Conservation (phyloP, 2,888 invertebrate genomes). For the Amiota communis region DNA sequence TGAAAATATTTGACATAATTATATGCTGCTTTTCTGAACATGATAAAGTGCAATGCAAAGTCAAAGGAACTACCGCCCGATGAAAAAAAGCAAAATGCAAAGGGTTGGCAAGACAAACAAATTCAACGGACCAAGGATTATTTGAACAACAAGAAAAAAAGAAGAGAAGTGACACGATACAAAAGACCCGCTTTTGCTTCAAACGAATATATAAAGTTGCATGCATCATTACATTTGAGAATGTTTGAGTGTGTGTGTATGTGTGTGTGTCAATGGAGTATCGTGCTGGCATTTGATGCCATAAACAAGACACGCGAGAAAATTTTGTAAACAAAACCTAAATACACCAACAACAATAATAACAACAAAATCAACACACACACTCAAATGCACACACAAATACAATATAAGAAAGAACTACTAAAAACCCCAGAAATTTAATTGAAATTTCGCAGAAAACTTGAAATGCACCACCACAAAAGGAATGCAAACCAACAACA, state of each 20-base stretch:
- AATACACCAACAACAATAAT: not conserved
- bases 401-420: not conserved
- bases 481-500: not conserved
- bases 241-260: constrained; percentile 35
- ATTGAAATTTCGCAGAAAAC: constrained; percentile 31
- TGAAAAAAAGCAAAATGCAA: constrained; percentile 38
- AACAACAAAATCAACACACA: not conserved
- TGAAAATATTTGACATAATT: constrained; percentile 66
- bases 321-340: constrained; percentile 26
- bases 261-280: constrained; percentile 25
- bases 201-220: constrained; percentile 33
- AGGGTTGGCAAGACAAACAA: constrained; percentile 26
- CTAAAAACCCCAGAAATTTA: not conserved
- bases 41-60: constrained; percentile 51
- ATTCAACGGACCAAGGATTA: not conserved
- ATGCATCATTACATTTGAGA: constrained; percentile 38
- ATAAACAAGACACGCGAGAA: constrained; percentile 50
- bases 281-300: constrained; percentile 45
- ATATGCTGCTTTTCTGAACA: constrained; percentile 49
- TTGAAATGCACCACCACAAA: constrained; percentile 30
- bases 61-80: constrained; percentile 41
- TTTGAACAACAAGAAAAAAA: not conserved
- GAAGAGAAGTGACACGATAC: constrained; percentile 11
- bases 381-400: not conserved
- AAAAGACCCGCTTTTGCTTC: not conserved